Base-by-base conservation (phyloP, 2,888 invertebrate species). In the Drosophila prolongata region DNA sequence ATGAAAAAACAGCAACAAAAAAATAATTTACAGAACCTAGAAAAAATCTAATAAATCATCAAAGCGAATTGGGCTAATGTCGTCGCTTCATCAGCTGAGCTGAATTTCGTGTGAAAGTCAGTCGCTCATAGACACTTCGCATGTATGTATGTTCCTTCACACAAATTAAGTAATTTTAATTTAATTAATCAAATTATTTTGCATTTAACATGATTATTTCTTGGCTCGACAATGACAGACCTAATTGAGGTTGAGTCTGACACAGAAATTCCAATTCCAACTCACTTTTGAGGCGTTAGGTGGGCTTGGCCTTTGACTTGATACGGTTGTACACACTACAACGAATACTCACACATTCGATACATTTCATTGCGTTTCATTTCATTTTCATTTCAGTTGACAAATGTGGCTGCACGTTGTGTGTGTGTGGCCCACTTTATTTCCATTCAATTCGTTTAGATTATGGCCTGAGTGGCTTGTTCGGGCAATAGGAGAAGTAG, bases 361-460 rank as follows among this genome's bases (percentile, higher is more conserved):
- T 62, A 47, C 61, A 64, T 71, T 75, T 70, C 80, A 87, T 62
- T 75, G 81, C 65, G 76, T 89, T 86, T 70, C 64, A 78, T 74
- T n/a, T 87, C 75, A 80, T 88, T 88, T 83, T 87, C 84, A 85
- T 84, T 89, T 80, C 76, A 78, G 86, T 89, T 83, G 82, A 89
- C 89, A 83, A 89, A 89, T 88, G 87, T 80, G 87, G 69, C 89
- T 42, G 49, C 37, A 54, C 16, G n/a, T 43, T 57, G 46, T 55
- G 27, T 75, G 49, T 60, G 74, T 82, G 72, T 81, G 82, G 69
- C 89, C 82, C 78, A 82, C 84, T 82, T 82, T 87, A 80, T 78
- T 67, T 75, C 83, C 86, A 88, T 85, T 85, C 74, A 64, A 68
- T 74, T 79, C 87, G 75, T 74, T 83, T 66, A 79, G 86, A 73